Evolutionary conservation across 1,140 invertebrate species (phyloP), one percentile per base, ranked within the genome.

Genomic region (Drosophila ogumai): DNA sequence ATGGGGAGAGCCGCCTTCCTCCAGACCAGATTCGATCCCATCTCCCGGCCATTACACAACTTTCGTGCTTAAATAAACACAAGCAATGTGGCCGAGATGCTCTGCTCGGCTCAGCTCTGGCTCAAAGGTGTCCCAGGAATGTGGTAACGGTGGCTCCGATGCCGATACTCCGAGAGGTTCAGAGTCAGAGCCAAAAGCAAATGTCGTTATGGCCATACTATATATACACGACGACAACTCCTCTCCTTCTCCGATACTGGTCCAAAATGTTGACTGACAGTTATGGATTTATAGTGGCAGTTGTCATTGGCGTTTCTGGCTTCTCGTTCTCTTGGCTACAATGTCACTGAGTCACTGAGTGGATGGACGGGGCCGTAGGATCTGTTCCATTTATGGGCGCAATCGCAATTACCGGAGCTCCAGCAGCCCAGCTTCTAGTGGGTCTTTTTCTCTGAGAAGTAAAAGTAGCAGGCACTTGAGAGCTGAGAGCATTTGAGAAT

Each of bases 281-380:
- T 87, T 87, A 88, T 87, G 84, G 84, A 87, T 87, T 87, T 87
- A 87, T 87, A 87, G 82, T 88, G 76, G 82, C 82, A 87, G 84
- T 88, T 69, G 73, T 40, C 47, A 44, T 52, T 55, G 64, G 43
- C 43, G 40, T 43, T 44, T 36, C 52, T 54, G 54, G 22, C 31
- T 78, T 41, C 36, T 57, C 56, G 43, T 50, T 46, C 41, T 61
- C 43, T 40, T 65, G 52, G 66, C 81, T 81, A 85, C 81, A 85
- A 85, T 84, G 81, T 84, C 81, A 84, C 81, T 67, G 73, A 84
- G 77, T 79, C 81, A 74, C 54, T 25, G 32, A 54, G 64, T 56
- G 61, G 25, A 49, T 32, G 44, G 44, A 32, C 43, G 15, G 6
- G 15, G 60, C 60, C 28, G 61, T 49, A 38, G 52, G 50, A 79